Evolutionary conservation across 2,888 invertebrate species (phyloP).

Genomic region (Drosophila mimica): DNA sequence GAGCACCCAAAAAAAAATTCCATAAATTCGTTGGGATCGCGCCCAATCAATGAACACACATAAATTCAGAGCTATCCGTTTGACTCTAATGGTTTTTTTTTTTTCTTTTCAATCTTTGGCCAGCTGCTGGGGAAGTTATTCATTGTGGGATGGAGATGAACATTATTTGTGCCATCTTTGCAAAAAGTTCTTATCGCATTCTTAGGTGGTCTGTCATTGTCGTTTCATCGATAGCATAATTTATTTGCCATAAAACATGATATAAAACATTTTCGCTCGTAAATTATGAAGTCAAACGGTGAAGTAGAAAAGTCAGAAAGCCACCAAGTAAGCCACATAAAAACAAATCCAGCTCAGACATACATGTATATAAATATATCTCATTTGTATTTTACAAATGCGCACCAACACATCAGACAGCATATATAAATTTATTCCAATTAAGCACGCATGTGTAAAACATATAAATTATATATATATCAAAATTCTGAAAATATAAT

Average conservation of each 20-base stretch:
- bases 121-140: slow-evolving; percentile 12
- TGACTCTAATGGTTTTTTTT: slow-evolving; percentile 23
- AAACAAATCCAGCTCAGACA: slow-evolving; percentile 28
- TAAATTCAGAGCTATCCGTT: slow-evolving; percentile 71
- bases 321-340: slow-evolving; percentile 28
- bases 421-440: slow-evolving; percentile 46
- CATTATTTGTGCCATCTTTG: slow-evolving; percentile 69
- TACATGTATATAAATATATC: slow-evolving; percentile 9
- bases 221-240: slow-evolving; percentile 56
- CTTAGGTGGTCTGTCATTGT: slow-evolving; percentile 51
- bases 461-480: slow-evolving; percentile 3
- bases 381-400: slow-evolving; percentile 6
- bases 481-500: slow-evolving; percentile 18
- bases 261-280: slow-evolving; percentile 77
- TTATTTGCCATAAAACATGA: slow-evolving; percentile 78
- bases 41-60: slow-evolving; percentile 74
- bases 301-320: slow-evolving; percentile 28
- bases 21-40: slow-evolving; percentile 69
- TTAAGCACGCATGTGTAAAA: slow-evolving; percentile 22
- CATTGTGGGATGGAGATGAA: slow-evolving; percentile 40
- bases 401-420: slow-evolving; percentile 6
- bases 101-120: slow-evolving; percentile 5
- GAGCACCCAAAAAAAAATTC: slow-evolving; percentile 55
- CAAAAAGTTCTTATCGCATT: slow-evolving; percentile 65
- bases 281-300: slow-evolving; percentile 63